These are phyloP conservation scores for Entomobrya multifasciata DNA, from an alignment of 2,888 invertebrate species.

Conservation along the genomic window DNA sequence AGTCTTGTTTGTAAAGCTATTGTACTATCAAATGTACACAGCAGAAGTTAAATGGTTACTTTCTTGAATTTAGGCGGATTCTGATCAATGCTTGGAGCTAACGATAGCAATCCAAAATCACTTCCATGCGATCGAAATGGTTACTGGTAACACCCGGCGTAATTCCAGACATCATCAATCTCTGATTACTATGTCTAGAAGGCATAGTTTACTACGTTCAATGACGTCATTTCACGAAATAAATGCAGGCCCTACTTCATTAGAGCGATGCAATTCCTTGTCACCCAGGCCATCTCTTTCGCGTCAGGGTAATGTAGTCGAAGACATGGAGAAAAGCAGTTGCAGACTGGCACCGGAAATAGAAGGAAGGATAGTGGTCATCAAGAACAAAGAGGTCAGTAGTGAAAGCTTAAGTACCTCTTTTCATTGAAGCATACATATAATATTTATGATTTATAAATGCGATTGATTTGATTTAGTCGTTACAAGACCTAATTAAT, in stretches of 20 bases:
- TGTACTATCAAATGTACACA: background rate
- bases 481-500: conserved; percentile 76
- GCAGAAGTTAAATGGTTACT: conserved; percentile 80
- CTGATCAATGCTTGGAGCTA: conserved; percentile 92
- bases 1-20: conserved; percentile 79
- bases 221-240: conserved; percentile 77
- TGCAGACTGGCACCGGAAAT: conserved; percentile 90
- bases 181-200: conserved; percentile 89
- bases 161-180: conserved; percentile 93
- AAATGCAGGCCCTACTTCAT: conserved; percentile 65
- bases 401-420: too few relatives aligned
- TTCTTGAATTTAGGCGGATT: conserved; percentile 89
- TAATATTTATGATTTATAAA: background rate
- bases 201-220: conserved; percentile 81
- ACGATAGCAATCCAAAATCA: conserved; percentile 93
- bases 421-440: conserved; percentile 65
- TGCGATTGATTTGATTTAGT: conserved; percentile 62
- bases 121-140: conserved; percentile 92
- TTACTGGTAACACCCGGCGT: conserved; percentile 86
- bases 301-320: conserved; percentile 85
- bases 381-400: conserved; percentile 87
- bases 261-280: conserved; percentile 77
- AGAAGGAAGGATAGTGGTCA: conserved; percentile 90
- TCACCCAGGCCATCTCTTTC: conserved; percentile 77
- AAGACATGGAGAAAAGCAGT: conserved; percentile 90